Conservation (phyloP, 2,888 invertebrate genomes). For the Acleris holmiana region DNA sequence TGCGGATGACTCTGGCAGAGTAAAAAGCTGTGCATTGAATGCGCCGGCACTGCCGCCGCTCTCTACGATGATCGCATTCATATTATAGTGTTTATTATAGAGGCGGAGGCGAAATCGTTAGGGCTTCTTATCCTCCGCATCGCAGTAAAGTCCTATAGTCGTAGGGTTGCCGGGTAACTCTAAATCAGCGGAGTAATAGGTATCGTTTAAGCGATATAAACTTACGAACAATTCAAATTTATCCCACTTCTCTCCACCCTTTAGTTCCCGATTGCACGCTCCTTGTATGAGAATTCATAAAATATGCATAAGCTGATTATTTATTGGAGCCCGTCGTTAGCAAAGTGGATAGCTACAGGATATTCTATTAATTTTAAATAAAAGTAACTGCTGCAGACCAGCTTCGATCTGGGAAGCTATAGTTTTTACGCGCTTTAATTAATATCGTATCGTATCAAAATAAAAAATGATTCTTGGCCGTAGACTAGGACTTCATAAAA, state of each 20-base stretch:
- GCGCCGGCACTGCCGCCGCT: constrained; percentile 44
- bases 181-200: background rate
- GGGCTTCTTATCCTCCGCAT: constrained; percentile 51
- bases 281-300: constrained; percentile 10
- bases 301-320: constrained; percentile 22
- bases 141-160: constrained; percentile 38
- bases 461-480: background rate
- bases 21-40: constrained; percentile 47
- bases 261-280: background rate
- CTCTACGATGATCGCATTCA: constrained; percentile 52
- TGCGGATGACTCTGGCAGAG: constrained; percentile 43
- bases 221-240: constrained; percentile 13
- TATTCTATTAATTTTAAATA: constrained; percentile 15
- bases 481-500: background rate
- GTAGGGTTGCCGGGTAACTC: background rate
- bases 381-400: constrained; percentile 5
- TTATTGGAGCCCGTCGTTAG: constrained; percentile 16
- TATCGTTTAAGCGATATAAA: background rate
- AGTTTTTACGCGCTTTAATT: constrained; percentile 20
- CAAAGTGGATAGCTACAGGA: constrained; percentile 22
- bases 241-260: background rate
- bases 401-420: background rate
- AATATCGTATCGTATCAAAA: no score
- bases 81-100: constrained; percentile 51
- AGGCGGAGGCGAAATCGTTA: constrained; percentile 54